phyloP scores from a whole-genome alignment of 2,797 vertebrate species.

The Botia kubotai region DNA sequence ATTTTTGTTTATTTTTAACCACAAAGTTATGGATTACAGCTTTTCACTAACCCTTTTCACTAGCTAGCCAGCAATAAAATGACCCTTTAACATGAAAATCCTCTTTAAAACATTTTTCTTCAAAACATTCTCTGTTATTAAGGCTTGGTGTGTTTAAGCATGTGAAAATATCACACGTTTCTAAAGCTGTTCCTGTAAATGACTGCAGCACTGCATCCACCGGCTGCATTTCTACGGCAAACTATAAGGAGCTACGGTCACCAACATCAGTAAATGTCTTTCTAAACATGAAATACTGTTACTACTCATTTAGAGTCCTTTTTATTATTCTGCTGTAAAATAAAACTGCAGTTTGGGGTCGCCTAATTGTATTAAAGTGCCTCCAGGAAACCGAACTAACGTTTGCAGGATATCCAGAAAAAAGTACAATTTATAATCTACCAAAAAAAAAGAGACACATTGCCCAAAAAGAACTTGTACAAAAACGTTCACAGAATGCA shows the following conservation, averaged over 20 bases:
- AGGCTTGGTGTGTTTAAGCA: neutral
- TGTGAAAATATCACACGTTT: neutral
- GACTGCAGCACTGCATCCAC: constrained; percentile 42
- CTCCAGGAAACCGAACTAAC: too few species aligned
- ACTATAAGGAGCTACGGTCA: neutral
- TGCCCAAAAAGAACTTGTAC: too few species aligned
- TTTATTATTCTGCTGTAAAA: neutral
- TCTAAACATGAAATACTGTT: neutral
- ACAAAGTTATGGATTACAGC: too few species aligned
- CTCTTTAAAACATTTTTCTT: neutral
- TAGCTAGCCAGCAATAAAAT: neutral
- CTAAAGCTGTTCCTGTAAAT: constrained; percentile 7
- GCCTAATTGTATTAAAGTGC: too few species aligned
- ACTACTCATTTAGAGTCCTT: neutral
- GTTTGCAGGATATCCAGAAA: too few species aligned
- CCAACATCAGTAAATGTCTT: neutral
- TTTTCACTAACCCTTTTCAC: neutral
- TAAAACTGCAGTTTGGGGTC: neutral
- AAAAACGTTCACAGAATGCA: too few species aligned
- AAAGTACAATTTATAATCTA: too few species aligned
- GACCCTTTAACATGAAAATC: neutral
- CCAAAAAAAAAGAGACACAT: too few species aligned
- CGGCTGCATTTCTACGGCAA: constrained; percentile 7
- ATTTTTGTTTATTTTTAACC: too few species aligned
- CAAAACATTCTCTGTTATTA: neutral